Evolutionary conservation across 2,113 vertebrate species (phyloP).

Genomic region (Marcusenius ussheri): DNA sequence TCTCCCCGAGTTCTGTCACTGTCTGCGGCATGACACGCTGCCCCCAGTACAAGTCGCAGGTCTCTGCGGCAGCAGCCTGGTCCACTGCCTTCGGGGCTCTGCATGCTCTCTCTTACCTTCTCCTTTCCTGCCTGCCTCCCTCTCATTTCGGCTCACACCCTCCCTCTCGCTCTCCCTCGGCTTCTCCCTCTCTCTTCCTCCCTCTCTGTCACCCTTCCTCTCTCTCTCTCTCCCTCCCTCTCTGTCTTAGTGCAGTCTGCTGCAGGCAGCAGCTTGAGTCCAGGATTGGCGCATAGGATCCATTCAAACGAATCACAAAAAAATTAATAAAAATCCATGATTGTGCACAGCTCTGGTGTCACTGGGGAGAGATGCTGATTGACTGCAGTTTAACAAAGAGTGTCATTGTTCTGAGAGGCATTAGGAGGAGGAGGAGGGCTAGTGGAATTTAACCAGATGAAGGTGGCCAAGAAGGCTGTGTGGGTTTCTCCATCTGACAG

Average conservation of each 20-base stretch:
- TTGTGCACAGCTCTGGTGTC: slow-evolving; percentile 8
- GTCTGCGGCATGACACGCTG: slow-evolving; percentile 14
- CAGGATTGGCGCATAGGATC: slow-evolving; percentile 16
- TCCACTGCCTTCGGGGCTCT: slow-evolving; percentile 18
- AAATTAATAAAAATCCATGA: slow-evolving; percentile 13
- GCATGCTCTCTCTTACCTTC: slow-evolving; percentile 3
- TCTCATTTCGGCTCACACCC: not conserved
- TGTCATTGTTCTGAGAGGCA: slow-evolving; percentile 9
- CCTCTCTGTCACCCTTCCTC: not conserved
- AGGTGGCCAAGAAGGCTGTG: slow-evolving; percentile 14
- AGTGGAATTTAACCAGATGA: slow-evolving; percentile 11
- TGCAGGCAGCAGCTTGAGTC: slow-evolving; percentile 19
- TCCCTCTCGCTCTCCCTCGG: not conserved
- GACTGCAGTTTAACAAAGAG: slow-evolving; percentile 2
- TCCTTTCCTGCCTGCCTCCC: not conserved
- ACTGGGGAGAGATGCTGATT: not conserved
- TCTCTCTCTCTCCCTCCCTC: not conserved
- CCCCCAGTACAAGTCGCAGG: not conserved
- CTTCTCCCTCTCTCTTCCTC: not conserved
- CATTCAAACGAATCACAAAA: not conserved
- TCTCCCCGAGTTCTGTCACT: not conserved
- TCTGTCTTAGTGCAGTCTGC: slow-evolving; percentile 15
- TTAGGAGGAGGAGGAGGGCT: not conserved
- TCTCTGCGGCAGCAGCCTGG: slow-evolving; percentile 18
- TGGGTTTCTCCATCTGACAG: slow-evolving; percentile 20